Percentiles rank a stretch among this genome's conserved stretches.
Evolutionary conservation across 2,888 invertebrate species (phyloP).

Genomic region (Ichneumoninae sp.): DNA sequence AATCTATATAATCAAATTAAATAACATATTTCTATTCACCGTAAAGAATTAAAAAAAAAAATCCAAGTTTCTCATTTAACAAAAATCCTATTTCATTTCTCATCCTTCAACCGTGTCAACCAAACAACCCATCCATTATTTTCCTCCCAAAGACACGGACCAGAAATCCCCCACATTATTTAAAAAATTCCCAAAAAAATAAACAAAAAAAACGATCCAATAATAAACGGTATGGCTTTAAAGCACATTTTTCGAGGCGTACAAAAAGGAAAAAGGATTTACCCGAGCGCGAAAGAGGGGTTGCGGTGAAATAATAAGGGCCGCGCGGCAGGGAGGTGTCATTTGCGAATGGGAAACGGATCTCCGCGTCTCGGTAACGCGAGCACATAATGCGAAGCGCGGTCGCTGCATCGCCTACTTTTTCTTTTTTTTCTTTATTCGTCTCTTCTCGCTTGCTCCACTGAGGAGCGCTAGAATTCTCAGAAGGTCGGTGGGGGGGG

Average conservation of each 20-base stretch:
- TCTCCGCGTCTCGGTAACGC: slow-evolving; percentile 46
- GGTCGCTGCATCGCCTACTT: slow-evolving; percentile 46
- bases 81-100: background rate
- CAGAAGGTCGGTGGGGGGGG: background rate
- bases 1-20: too few relatives aligned
- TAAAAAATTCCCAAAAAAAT: too few relatives aligned
- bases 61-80: too few relatives aligned
- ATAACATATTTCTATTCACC: too few relatives aligned
- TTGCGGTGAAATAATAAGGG: slow-evolving; percentile 20
- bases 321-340: slow-evolving; percentile 4
- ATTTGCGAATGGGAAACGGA: slow-evolving; percentile 14
- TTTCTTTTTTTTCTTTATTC: slow-evolving; percentile 4
- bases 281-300: background rate
- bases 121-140: too few relatives aligned
- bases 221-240: background rate
- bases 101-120: background rate
- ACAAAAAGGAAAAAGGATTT: background rate
- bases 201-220: background rate
- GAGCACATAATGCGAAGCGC: slow-evolving; percentile 52
- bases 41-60: too few relatives aligned
- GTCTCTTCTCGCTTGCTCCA: slow-evolving; percentile 30
- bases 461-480: slow-evolving; percentile 24
- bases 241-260: background rate
- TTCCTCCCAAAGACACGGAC: too few relatives aligned
- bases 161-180: background rate